Evolutionary conservation across 1,140 invertebrate genomes (phyloP), one percentile per base, ranked within the genome.

Genomic region (Eriocheir sinensis): DNA sequence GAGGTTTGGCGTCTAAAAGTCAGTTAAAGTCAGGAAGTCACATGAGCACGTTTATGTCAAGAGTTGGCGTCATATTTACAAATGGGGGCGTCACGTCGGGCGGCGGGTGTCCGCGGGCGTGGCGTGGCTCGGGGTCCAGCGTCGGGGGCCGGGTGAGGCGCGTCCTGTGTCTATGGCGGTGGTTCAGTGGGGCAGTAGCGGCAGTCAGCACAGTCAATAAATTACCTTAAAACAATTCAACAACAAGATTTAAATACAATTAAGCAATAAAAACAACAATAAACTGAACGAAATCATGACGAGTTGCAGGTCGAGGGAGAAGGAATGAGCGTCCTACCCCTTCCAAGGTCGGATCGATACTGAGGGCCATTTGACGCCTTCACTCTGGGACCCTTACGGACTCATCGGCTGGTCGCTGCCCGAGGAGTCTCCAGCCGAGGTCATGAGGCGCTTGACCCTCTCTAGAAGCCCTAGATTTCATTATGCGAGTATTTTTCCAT

Each of bases 401-500:
- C 27, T 21, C 0, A 88, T 30, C 53, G n/a, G 44, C 17, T 53
- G n/a, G 2, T 60, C 34, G 41, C 17, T 48, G 41, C 17, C 1
- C 34, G n/a, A 38, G 17, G 60, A 12, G 30, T n/a, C 9, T 30
- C 12, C 40, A 36, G 44, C 48, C 60, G 44, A 48, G 44, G 21
- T 86, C 81, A n/a, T 32, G 21, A 81, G 34, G 34, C 30, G 80
- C 32, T 36, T 12, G 53, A 40, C 36, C 34, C 21, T 80, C 72
- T 4, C 21, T 80, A 34, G 30, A 15, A 44, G 17, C 38, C 30
- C 72, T 95, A 95, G 53, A 95, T 92, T 44, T 96, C 95, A 79
- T 95, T 96, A 48, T 94, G 93, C 27, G 92, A 94, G 92, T 96
- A 96, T 94, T 96, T 96, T 30, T 94, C 93, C 93, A 95, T 95